A percentile compares a stretch with the other conserved stretches of the same genome.
These are phyloP conservation scores for Genyomyrus donnyi DNA, from an alignment of 2,113 vertebrate species.

Conservation along the genomic window DNA sequence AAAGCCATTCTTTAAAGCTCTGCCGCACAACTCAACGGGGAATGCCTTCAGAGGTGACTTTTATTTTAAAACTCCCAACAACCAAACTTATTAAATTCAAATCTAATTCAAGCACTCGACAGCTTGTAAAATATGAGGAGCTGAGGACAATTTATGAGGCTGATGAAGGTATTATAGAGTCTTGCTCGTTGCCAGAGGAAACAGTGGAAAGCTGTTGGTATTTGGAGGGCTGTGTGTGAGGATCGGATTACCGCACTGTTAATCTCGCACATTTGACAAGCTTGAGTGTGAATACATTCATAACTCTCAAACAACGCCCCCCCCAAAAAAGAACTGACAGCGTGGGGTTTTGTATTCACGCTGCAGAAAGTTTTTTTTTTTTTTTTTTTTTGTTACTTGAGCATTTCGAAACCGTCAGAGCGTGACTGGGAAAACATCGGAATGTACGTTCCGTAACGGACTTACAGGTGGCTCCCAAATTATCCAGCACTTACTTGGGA, in stretches of 20 bases:
- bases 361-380: slow-evolving; percentile 5
- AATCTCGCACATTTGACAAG: slow-evolving; percentile 25
- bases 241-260: slow-evolving; percentile 38
- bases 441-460: neutral
- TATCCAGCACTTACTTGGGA: neutral
- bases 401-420: slow-evolving; percentile 8
- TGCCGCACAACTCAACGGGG: slow-evolving; percentile 36
- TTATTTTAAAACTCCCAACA: slow-evolving; percentile 42
- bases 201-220: slow-evolving; percentile 36
- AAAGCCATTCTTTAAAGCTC: slow-evolving; percentile 38
- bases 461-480: neutral
- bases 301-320: slow-evolving; percentile 35
- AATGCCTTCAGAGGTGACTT: slow-evolving; percentile 38
- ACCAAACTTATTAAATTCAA: slow-evolving; percentile 36
- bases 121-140: slow-evolving; percentile 36
- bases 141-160: slow-evolving; percentile 37
- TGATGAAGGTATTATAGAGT: slow-evolving; percentile 40
- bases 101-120: slow-evolving; percentile 41
- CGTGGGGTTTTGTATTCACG: slow-evolving; percentile 28
- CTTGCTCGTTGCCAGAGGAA: slow-evolving; percentile 37
- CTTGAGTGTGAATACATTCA: slow-evolving; percentile 21
- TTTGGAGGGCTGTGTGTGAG: slow-evolving; percentile 32
- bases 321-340: slow-evolving; percentile 27
- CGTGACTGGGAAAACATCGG: neutral
- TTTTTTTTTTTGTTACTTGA: slow-evolving; percentile 9